Evolutionary conservation across 1,140 invertebrate genomes (phyloP), one percentile per base, ranked within the genome.

Genomic region (Drosophila arawakana): DNA sequence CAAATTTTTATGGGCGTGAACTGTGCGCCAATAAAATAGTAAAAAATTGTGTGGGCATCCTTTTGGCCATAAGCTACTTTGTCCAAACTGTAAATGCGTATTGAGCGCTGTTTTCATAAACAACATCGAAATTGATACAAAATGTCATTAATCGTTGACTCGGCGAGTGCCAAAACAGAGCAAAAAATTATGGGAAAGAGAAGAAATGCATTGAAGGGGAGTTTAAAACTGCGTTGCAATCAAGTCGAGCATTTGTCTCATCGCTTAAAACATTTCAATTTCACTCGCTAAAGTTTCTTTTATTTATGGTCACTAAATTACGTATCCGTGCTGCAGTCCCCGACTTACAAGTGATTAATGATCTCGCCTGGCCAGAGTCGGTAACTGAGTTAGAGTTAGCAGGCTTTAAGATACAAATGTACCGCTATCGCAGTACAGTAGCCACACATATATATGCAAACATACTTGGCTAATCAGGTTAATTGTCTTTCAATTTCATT

Each of bases 281-380:
- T 89, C 84, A 79, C 84, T 89, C 67, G 81, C 54, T 13, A 8
- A 61, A 80, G 73, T 86, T 83, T 83, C 83, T 80, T 88, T 89
- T 89, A 90, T 89, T 89, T 89, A 89, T 89, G 71, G 84, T 85
- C 79, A 80, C 73, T 89, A 89, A 89, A 89, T 89, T 89, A 89
- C 84, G 84, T 84, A 84, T 89, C 76, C 84, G 74, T 75, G 62
- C 80, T 61, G 69, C 50, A 50, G 50, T 72, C 30, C 54, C 54
- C 70, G 63, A 47, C 73, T 73, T 63, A 72, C 41, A 68, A 61
- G 61, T 88, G 84, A 88, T 88, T 88, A 88, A 88, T 88, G 84
- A 89, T 88, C 83, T 88, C 61, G 67, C 61, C 70, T 49, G 49
- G 62, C 35, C 62, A 60, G 54, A 59, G 47, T 59, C 58, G 55